Base-by-base conservation (phyloP, 2,888 invertebrate genomes). In the Beris chalybata region DNA sequence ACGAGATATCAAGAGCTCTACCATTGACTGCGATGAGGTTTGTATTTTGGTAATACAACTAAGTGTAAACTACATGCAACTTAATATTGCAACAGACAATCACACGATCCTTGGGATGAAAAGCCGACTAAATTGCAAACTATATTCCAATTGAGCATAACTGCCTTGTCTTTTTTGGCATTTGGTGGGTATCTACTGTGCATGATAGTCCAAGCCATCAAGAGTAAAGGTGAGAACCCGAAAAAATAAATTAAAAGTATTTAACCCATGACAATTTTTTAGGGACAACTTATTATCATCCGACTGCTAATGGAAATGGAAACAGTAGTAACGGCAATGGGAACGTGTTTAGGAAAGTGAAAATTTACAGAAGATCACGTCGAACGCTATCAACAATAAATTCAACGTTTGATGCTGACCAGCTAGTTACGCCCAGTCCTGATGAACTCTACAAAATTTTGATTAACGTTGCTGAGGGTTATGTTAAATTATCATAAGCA, bases 171-270 rank as follows among this genome's bases (percentile, higher is more conserved):
- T 0, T 93, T 93, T 79, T 79, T 93, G 6, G 93, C 93, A 0
- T 93, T 93, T 74, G 93, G 92, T 0, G 93, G 92, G 1, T 93
- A 93, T 75, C 79, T 93, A 22, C 76, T 93, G 2, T 91, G 91
- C 73, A 81, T 93, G 55, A 87, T 92, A 61, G 88, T 91, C 31
- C 88, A 90, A 73, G 89, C 90, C 0, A 85, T 92, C 63, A 88
- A 87, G 74, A 84, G 86, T 22, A 90, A 90, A 76, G 84, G 84
- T 70, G 3, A 22, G 1, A 22, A 22, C 22, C 22, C 22, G n/a
- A 22, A 22, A 22, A 22, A 22, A 2, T 22, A 2, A 3, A 2
- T 22, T 22, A 22, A 22, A 22, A 22, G 22, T 22, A 22, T 22
- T 22, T 22, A 22, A 22, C 22, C 3, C 22, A 22, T 22, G 22